phyloP scores from a whole-genome alignment of 2,888 invertebrate genomes.

The Pomacea canaliculata region DNA sequence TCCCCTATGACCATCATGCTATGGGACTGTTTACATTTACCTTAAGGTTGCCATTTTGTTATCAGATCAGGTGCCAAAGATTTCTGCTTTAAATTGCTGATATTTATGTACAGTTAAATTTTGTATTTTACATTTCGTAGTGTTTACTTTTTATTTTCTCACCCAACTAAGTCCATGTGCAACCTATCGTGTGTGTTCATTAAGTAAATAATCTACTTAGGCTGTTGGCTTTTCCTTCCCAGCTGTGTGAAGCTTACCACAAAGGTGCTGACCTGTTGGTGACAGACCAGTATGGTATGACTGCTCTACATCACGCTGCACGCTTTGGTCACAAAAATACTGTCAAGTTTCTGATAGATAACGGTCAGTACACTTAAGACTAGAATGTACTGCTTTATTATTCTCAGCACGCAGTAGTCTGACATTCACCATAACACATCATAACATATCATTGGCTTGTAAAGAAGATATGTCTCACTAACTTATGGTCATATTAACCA shows the following conservation, averaged over 20 bases:
- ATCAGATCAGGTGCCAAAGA: too few relatives aligned
- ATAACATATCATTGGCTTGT: neutral
- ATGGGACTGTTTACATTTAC: too few relatives aligned
- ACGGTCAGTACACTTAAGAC: slow-evolving; percentile 65
- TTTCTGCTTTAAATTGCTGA: too few relatives aligned
- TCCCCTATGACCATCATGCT: too few relatives aligned
- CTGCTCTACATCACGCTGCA: slow-evolving; percentile 89
- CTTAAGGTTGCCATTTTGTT: too few relatives aligned
- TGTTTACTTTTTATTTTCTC: too few relatives aligned
- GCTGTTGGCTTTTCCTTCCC: slow-evolving; percentile 29
- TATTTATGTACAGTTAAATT: too few relatives aligned
- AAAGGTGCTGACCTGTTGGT: slow-evolving; percentile 75
- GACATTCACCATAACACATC: neutral
- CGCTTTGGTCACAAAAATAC: slow-evolving; percentile 90
- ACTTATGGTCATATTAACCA: too few relatives aligned
- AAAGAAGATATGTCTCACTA: neutral
- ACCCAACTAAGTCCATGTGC: too few relatives aligned
- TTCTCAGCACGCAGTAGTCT: neutral
- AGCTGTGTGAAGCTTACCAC: slow-evolving; percentile 87
- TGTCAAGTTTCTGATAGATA: slow-evolving; percentile 87
- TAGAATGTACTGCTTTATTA: too few relatives aligned
- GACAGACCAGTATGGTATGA: slow-evolving; percentile 78
- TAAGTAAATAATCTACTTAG: neutral
- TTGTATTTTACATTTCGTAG: too few relatives aligned
- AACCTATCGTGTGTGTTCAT: neutral